These are phyloP conservation scores for Gallinago media DNA, from an alignment of 2,113 vertebrate genomes.

Conservation along the genomic window DNA sequence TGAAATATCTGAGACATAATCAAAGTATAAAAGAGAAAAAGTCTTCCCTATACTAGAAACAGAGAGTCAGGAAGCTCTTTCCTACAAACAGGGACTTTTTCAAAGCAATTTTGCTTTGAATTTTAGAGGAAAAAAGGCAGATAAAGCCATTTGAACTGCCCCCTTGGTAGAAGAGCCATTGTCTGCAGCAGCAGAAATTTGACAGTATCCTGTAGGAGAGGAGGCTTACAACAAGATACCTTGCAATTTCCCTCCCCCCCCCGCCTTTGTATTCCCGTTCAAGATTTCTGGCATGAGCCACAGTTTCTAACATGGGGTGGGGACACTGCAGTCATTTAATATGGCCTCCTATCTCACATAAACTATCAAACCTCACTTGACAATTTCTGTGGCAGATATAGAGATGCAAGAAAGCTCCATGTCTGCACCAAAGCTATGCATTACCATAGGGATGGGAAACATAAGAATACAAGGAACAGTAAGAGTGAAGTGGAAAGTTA, in stretches of 20 bases:
- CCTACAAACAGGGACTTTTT: neutral
- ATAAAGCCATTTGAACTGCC: neutral
- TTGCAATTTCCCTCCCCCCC: too few species aligned
- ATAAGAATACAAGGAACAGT: neutral
- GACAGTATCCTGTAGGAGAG: neutral
- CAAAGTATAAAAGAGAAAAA: neutral
- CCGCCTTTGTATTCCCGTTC: neutral
- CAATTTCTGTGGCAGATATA: neutral
- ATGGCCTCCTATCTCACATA: neutral
- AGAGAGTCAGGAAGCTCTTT: neutral
- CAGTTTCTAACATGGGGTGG: neutral
- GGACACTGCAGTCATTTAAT: neutral
- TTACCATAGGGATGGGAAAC: neutral
- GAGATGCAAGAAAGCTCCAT: neutral
- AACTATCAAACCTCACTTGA: neutral
- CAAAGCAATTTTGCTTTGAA: neutral
- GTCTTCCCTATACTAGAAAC: neutral
- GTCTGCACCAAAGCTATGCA: neutral
- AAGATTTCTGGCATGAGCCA: neutral
- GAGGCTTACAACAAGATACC: neutral
- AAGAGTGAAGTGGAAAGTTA: neutral
- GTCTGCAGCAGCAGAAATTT: neutral
- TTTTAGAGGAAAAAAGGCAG: neutral
- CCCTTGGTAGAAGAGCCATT: neutral
- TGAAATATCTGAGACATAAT: slow-evolving; percentile 24